Evolutionary conservation across 2,888 invertebrate genomes (phyloP).

Genomic region (Argyresthia goedartella): DNA sequence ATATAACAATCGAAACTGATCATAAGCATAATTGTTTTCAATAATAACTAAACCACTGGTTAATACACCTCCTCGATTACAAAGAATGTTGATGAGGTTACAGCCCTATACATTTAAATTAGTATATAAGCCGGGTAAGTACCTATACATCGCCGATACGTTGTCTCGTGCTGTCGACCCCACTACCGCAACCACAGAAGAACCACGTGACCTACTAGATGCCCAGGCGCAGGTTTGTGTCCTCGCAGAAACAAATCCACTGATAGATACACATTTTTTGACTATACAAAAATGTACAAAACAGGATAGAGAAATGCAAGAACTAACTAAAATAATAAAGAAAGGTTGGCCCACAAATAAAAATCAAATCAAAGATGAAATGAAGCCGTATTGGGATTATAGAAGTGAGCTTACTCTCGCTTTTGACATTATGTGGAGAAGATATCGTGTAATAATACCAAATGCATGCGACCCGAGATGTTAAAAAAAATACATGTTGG

Average conservation of each 20-base stretch:
- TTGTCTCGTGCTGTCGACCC: no score
- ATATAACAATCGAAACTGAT: slow-evolving; percentile 1
- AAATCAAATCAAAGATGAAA: not conserved
- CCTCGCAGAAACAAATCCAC: no score
- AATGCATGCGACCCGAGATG: slow-evolving; percentile 11
- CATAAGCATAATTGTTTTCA: not conserved
- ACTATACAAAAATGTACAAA: no score
- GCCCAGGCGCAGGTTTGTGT: slow-evolving; percentile 5
- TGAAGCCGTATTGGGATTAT: slow-evolving; percentile 1
- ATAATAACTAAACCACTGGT: slow-evolving; percentile 1
- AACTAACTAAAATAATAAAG: not conserved
- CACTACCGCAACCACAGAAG: not conserved
- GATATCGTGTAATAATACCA: slow-evolving; percentile 5
- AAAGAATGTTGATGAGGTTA: slow-evolving; percentile 2
- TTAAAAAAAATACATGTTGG: slow-evolving; percentile 13
- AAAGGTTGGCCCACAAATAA: slow-evolving; percentile 5
- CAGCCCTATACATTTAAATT: no score
- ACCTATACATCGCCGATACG: no score
- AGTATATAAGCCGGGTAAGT: no score
- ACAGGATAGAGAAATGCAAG: no score
- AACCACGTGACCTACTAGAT: not conserved
- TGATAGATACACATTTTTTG: no score
- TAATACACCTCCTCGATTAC: slow-evolving; percentile 1
- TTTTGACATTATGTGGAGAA: slow-evolving; percentile 6
- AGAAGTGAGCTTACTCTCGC: not conserved